Base-by-base conservation (phyloP, 2,113 vertebrate species). In the Cacatua alba region DNA sequence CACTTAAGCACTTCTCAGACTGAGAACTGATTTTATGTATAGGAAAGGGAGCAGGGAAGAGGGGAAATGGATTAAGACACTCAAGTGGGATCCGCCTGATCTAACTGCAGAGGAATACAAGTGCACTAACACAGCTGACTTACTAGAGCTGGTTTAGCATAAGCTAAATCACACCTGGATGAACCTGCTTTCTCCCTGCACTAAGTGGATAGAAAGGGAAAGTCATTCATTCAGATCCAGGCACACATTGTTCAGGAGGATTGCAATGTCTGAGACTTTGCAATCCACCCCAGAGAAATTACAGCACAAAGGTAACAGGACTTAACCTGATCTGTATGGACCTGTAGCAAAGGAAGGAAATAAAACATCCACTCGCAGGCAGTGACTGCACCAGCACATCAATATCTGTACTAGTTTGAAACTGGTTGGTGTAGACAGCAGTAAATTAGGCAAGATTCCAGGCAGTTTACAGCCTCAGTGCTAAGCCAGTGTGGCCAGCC, bases 201-300 rank as follows among this genome's bases (percentile, higher is more conserved):
- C 14, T 82, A 60, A 60, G 21, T 17, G 13, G 18, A 49, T 10
- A 82, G 17, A 52, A 88, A 68, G 17, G 7, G 4, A 13, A 43
- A 52, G 25, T 13, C 21, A 48, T 35, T 48, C 17, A 60, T 62
- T 43, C 18, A 15, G 39, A 33, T 48, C 41, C 44, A 67, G 35
- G 35, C 28, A 28, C 44, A 18, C 6, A 2, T 1, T 15, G 9
- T 37, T n/a, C 31, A 63, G 29, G 12, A 51, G 8, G 44, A 65
- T 12, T 41, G 31, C 44, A 57, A 29, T 2, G 7, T 13, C 7
- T 0, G 1, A 46, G 25, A 33, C 18, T 63, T 6, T 20, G 24
- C 26, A 63, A 31, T n/a, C 10, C 49, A 70, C 7, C 13, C 43
- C n/a, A 33, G 63, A 64, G 35, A 65, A 75, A 8, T 28, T 10